These are phyloP conservation scores for Lophotis ruficrista DNA, from an alignment of 2,113 vertebrate genomes.

Conservation along the genomic window DNA sequence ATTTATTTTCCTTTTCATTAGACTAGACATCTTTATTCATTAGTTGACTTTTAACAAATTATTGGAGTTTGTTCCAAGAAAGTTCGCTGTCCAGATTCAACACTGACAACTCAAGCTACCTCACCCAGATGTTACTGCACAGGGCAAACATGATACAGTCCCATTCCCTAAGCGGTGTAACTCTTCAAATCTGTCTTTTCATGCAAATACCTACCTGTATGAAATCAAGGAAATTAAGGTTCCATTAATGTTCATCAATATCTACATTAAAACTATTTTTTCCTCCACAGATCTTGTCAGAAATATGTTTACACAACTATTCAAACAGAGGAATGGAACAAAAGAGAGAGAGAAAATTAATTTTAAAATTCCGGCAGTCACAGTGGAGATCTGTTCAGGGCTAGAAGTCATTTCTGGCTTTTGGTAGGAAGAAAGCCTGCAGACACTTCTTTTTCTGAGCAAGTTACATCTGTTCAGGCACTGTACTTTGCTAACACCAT, in stretches of 20 bases:
- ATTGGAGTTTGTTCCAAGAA: background rate
- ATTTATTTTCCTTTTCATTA: background rate
- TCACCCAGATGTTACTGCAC: background rate
- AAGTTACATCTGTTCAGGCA: conserved; percentile 63
- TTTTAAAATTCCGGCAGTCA: background rate
- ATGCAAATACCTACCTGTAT: background rate
- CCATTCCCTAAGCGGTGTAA: background rate
- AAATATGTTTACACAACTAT: background rate
- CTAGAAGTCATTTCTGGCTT: conserved; percentile 63
- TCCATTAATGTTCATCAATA: background rate
- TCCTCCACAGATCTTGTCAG: background rate
- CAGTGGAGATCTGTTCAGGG: conserved; percentile 26
- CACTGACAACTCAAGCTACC: background rate
- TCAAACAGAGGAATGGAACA: background rate
- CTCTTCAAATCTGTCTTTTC: background rate
- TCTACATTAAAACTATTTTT: background rate
- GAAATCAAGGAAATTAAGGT: background rate
- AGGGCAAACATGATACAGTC: accelerated
- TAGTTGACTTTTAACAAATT: background rate
- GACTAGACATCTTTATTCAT: background rate
- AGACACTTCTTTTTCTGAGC: conserved; percentile 48
- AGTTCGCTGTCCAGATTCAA: background rate
- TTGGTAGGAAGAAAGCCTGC: conserved; percentile 27
- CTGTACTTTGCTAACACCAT: conserved; percentile 59
- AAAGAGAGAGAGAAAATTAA: background rate